phyloP scores from a whole-genome alignment of 2,888 invertebrate genomes.

The Diarsia mendica region DNA sequence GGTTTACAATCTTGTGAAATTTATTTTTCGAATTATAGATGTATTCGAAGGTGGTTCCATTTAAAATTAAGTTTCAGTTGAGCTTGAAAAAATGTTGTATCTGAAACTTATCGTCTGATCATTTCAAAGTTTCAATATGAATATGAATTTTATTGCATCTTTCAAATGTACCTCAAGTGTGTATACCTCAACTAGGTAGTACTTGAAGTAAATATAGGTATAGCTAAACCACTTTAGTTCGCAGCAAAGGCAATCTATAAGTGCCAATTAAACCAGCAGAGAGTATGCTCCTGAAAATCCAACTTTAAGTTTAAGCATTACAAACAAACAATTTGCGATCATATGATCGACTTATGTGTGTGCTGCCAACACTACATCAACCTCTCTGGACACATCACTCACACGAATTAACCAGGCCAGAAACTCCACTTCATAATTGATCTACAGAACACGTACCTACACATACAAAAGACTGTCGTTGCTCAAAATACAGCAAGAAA shows the following conservation, averaged over 20 bases:
- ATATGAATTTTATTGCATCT: background rate
- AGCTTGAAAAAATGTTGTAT: background rate
- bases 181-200: background rate
- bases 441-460: background rate
- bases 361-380: conserved; percentile 40
- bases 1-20: too few relatives aligned
- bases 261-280: background rate
- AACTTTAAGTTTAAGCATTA: conserved; percentile 33
- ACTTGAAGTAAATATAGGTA: background rate
- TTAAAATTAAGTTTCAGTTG: background rate
- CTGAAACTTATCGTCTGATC: background rate
- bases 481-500: background rate
- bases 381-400: background rate
- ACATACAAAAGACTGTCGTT: conserved; percentile 20
- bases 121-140: background rate
- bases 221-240: background rate
- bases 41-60: background rate
- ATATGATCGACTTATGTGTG: conserved; percentile 51
- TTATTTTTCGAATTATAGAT: too few relatives aligned
- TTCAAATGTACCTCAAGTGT: background rate
- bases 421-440: background rate
- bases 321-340: conserved; percentile 57
- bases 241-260: background rate
- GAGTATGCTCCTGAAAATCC: background rate
- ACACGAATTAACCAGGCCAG: background rate